Base-by-base conservation (phyloP, 2,113 vertebrate species). In the Lampris incognitus region DNA sequence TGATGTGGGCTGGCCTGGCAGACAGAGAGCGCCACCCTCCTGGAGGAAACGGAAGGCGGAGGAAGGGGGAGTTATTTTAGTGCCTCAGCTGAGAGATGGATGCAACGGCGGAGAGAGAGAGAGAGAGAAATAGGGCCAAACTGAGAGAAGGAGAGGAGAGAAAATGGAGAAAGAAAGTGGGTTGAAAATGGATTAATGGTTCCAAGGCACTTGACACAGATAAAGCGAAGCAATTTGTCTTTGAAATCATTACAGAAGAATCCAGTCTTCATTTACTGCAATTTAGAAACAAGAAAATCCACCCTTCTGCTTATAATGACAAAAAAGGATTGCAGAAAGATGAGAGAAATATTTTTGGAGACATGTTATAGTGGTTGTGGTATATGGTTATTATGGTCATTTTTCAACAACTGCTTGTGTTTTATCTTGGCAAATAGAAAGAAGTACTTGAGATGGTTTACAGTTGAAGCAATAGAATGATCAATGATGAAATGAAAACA, bases 341-440 rank as follows among this genome's bases (percentile, higher is more conserved):
- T 51, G 44, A 60, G 67, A 76, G 38, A 73, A 50, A 57, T 54
- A 54, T 54, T 54, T 54, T 54, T 54, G 51, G 51, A 54, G 13
- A 11, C 10, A 1, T 1, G 10, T 54, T 4, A 24, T 24, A 24
- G 24, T 24, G 24, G 24, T 24, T 24, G 24, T 24, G 24, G 24
- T 24, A 24, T 24, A 24, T 24, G 24, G 24, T 24, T 24, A 24
- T 13, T 1, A 3, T 66, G 68, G 87, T 81, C 75, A 86, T 81
- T 76, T 74, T 82, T 83, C 74, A 73, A 67, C 82, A 81, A 49
- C 66, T 83, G 24, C 84, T 79, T 85, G 78, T 88, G 83, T 86
- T 83, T 84, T 70, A 87, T 83, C 74, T 74, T 76, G 64, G 61
- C 72, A 74, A 74, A 77, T 85, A 66, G 71, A 24, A 24, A 24